Percentiles rank a stretch among this genome's conserved stretches.
phyloP scores from a whole-genome alignment of 2,888 invertebrate species.

The Phalera bucephala region DNA sequence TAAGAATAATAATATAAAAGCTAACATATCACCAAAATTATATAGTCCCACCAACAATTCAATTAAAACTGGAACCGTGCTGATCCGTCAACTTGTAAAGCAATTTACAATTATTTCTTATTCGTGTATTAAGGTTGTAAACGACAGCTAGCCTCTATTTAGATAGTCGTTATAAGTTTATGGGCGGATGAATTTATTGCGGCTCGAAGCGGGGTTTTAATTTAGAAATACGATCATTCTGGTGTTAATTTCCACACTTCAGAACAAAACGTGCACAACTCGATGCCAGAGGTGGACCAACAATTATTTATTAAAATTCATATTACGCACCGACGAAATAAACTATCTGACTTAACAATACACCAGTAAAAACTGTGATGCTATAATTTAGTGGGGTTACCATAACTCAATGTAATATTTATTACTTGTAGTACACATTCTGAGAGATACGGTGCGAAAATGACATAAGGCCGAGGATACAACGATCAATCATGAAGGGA shows the following conservation, averaged over 20 bases:
- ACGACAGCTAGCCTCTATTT: conserved; percentile 75
- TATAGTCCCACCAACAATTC: no score
- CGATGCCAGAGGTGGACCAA: conserved; percentile 19
- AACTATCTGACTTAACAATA: conserved; percentile 23
- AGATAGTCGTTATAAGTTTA: conserved; percentile 77
- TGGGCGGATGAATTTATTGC: conserved; percentile 74
- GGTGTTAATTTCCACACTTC: conserved; percentile 72
- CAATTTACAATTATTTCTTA: conserved; percentile 38
- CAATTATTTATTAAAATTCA: conserved; percentile 27
- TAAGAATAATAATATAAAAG: no score
- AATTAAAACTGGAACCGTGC: neutral
- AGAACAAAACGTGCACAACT: conserved; percentile 26
- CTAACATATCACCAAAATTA: no score
- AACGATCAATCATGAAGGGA: conserved; percentile 79
- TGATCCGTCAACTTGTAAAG: conserved; percentile 6
- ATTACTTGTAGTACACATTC: conserved; percentile 75
- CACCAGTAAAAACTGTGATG: conserved; percentile 38
- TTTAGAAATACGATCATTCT: conserved; percentile 71
- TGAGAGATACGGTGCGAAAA: conserved; percentile 74
- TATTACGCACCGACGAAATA: conserved; percentile 15
- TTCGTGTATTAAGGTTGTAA: conserved; percentile 65
- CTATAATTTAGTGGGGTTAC: conserved; percentile 62
- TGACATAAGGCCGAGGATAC: conserved; percentile 80
- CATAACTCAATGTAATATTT: conserved; percentile 75
- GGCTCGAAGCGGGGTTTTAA: conserved; percentile 63